Evolutionary conservation across 2,888 invertebrate genomes (phyloP), one percentile per base, ranked within the genome.

Genomic region (Amiota communis): DNA sequence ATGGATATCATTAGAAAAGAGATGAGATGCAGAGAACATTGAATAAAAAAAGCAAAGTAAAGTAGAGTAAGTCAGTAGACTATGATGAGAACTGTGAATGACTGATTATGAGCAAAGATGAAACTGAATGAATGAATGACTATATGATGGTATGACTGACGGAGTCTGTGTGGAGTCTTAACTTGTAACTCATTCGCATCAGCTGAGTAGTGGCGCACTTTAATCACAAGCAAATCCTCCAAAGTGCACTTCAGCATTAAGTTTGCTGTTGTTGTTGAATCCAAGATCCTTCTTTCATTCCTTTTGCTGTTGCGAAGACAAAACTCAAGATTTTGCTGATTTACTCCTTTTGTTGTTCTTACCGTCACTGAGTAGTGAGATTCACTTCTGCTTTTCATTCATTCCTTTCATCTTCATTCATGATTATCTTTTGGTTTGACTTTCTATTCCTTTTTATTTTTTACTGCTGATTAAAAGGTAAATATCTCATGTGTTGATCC

Each of bases 181-280:
- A 51, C 4, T 3, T n/a, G 51, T 4, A 51, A 51, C 12, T 3
- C 12, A n/a, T 51, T 3, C 4, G 53, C 53, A n/a, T 51, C 36
- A 36, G 36, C 17, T 15, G 57, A 63, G 63, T 63, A 13, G 17
- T 36, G n/a, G 1, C n/a, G 11, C 46, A 46, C 63, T 63, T 63
- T 63, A 79, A 83, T 84, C 84, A 78, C 71, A 76, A 76, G 74
- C 74, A 81, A 84, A 82, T 81, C 81, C 80, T 74, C 79, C 78
- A 77, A 84, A 81, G 82, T 82, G 84, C 84, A 84, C 83, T 82
- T 81, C 77, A 77, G 75, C 68, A 73, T n/a, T 63, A 46, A 63
- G 46, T 46, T 63, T 13, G 17, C 59, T 36, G 75, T 61, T 71
- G 61, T 48, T 36, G 3, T 23, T 23, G 36, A 36, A 36, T 36